These are phyloP conservation scores for Drosophila ananassae DNA, from an alignment of 1,140 invertebrate genomes.

Conservation along the genomic window DNA sequence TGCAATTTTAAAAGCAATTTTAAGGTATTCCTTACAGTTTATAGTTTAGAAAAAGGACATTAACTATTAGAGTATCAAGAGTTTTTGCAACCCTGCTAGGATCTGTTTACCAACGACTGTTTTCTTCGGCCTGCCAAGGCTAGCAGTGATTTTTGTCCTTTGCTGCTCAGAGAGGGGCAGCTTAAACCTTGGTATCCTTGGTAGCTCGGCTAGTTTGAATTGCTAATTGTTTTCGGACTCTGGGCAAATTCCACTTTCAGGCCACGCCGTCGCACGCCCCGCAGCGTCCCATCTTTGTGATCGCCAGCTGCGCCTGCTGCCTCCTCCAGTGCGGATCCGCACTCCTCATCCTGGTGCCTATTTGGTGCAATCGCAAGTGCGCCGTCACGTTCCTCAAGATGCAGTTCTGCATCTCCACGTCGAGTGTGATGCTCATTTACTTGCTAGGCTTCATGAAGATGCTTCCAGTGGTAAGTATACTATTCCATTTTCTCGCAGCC, in stretches of 20 bases:
- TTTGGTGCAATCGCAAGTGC: slow-evolving; percentile 87
- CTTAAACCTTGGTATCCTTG: slow-evolving; percentile 14
- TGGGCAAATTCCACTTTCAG: slow-evolving; percentile 28
- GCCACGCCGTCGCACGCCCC: slow-evolving; percentile 43
- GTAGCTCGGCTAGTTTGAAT: slow-evolving; percentile 22
- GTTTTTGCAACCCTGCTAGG: not conserved
- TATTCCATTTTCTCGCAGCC: not conserved
- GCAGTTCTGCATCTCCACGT: slow-evolving; percentile 87
- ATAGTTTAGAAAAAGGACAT: not conserved
- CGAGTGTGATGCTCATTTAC: slow-evolving; percentile 87
- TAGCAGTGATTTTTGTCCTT: slow-evolving; percentile 18
- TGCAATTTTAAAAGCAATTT: too few species aligned
- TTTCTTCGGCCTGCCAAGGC: slow-evolving; percentile 3
- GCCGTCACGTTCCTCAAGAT: slow-evolving; percentile 88
- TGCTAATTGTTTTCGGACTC: slow-evolving; percentile 26
- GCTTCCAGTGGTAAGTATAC: slow-evolving; percentile 85
- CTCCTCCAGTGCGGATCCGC: slow-evolving; percentile 86
- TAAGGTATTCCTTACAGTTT: not conserved
- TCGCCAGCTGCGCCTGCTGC: slow-evolving; percentile 87
- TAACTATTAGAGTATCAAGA: too few species aligned
- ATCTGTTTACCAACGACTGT: slow-evolving; percentile 11
- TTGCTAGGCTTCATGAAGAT: slow-evolving; percentile 86
- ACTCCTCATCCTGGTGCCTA: slow-evolving; percentile 85
- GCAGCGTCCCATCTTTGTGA: slow-evolving; percentile 84
- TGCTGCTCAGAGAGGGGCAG: not conserved